phyloP scores from a whole-genome alignment of 2,113 vertebrate genomes.

The Melanerpes formicivorus region DNA sequence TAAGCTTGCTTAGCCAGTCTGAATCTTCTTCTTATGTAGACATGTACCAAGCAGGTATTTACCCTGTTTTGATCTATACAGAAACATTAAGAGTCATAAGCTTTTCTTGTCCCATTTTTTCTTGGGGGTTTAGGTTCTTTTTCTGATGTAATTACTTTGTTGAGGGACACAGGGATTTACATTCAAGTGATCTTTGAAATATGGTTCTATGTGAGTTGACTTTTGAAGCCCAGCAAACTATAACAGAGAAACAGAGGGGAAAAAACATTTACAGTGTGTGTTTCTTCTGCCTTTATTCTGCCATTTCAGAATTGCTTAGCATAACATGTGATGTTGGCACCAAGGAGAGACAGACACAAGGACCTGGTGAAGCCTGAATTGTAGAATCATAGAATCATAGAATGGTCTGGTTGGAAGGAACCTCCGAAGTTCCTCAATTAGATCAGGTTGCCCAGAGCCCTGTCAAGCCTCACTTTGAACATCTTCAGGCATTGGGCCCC shows the following conservation, averaged over 20 bases:
- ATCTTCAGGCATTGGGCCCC: no score
- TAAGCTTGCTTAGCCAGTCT: background rate
- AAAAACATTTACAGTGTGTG: background rate
- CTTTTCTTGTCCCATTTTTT: background rate
- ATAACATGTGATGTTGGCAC: background rate
- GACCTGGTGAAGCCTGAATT: background rate
- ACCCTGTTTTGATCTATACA: background rate
- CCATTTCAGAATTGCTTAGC: background rate
- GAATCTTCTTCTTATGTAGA: background rate
- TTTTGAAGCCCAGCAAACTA: background rate
- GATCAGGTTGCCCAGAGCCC: no score
- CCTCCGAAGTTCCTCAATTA: no score
- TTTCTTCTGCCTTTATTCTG: background rate
- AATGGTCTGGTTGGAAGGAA: no score
- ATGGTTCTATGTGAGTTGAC: background rate
- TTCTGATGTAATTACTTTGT: background rate
- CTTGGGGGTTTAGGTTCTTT: background rate
- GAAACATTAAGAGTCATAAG: background rate
- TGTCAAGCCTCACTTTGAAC: no score
- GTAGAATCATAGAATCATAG: no score
- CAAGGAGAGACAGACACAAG: background rate
- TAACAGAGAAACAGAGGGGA: background rate
- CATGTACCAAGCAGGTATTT: background rate
- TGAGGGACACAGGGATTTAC: background rate
- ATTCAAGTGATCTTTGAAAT: background rate